Conservation (phyloP, 2,113 vertebrate species). For the Passer montanus region DNA sequence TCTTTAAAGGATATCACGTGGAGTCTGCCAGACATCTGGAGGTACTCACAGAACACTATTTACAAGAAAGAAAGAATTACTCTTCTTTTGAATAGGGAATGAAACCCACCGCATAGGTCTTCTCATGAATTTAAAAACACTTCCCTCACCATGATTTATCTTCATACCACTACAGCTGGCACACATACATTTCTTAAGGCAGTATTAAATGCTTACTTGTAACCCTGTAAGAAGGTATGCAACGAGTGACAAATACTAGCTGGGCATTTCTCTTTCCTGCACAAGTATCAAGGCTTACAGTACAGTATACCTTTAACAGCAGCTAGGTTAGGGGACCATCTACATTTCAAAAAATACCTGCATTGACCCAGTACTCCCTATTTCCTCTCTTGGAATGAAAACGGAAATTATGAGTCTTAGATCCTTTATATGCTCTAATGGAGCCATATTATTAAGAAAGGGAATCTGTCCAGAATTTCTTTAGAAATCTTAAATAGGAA, state of each 20-base stretch:
- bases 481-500: not conserved
- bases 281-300: not conserved
- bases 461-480: not conserved
- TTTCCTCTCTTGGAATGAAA: slow-evolving; percentile 4
- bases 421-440: not conserved
- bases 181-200: not conserved
- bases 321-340: not conserved
- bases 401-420: not conserved
- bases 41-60: slow-evolving; percentile 35
- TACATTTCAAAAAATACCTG: not conserved
- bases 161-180: not conserved
- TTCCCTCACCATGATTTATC: not conserved
- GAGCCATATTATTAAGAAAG: not conserved
- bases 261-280: not conserved
- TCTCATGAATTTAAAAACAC: not conserved
- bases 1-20: slow-evolving; percentile 40
- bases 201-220: not conserved
- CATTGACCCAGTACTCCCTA: not conserved
- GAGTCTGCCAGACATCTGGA: slow-evolving; percentile 53
- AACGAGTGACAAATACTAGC: not conserved
- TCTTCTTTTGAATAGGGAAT: not conserved
- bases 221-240: not conserved
- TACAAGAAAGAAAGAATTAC: slow-evolving; percentile 32
- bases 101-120: not conserved
- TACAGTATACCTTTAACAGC: not conserved